Evolutionary conservation across 2,797 vertebrate species (phyloP), one percentile per base, ranked within the genome.

Genomic region (Phalloptychus januarius): DNA sequence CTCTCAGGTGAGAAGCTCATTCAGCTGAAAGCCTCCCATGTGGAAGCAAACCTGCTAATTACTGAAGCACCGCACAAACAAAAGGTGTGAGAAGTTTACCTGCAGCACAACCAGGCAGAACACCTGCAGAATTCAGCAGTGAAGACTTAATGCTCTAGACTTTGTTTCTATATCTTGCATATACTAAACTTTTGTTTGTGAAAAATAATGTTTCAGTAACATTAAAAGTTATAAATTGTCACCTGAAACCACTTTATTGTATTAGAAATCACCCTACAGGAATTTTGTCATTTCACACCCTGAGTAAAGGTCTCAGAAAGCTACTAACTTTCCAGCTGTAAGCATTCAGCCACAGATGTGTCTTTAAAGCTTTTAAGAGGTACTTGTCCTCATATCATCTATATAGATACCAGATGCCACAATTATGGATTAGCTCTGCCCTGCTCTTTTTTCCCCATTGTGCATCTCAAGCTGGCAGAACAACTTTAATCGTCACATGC

Each of bases 1-100:
- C 91, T 94, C 95, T 94, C 94, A 95, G 93, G 94, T 95, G 93
- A 94, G 92, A 88, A 70, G 13, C 88, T 91, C 83, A 92, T 94
- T 95, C 90, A 93, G 93, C 93, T 87, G 83, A 91, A 84, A 77
- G 78, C 71, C 76, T 93, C 93, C 93, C 91, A n/a, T 84, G 87
- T 13, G 91, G 82, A 79, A 80, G 78, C 80, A 88, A 82, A 92
- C 86, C 89, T 92, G 90, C 88, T 91, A 94, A 95, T 91, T 92
- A 85, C 84, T 80, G 77, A 88, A 80, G 72, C 85, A 36, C 18
- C 80, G 71, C 84, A 31, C 18, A 80, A 88, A 91, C 85, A 88
- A 82, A 78, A 63, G 74, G 79, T 20, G 72, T 54, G 76, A 80
- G 74, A 36, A 0, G 8, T 46, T 82, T 67, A 82, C 81, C 83